Evolutionary conservation across 2,888 invertebrate genomes (phyloP).

Genomic region (Pristionchus exspectatus): DNA sequence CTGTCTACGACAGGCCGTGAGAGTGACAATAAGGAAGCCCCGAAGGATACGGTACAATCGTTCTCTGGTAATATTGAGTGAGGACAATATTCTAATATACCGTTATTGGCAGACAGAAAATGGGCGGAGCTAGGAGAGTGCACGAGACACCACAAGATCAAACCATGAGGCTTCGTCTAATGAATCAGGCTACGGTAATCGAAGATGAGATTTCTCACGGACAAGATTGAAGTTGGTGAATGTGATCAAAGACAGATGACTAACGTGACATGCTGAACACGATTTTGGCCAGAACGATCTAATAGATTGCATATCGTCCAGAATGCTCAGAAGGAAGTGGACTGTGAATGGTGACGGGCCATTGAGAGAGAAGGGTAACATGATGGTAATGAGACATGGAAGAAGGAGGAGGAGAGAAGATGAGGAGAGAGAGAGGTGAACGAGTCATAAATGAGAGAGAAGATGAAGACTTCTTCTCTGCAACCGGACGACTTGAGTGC

Average conservation of each 20-base stretch:
- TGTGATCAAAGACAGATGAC: background rate
- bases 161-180: background rate
- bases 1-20: background rate
- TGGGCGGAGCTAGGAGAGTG: background rate
- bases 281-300: background rate
- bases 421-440: background rate
- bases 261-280: background rate
- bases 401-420: background rate
- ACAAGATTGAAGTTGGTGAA: background rate
- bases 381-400: slow-evolving; percentile 34
- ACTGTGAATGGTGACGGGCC: slow-evolving; percentile 5
- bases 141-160: background rate
- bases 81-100: background rate
- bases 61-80: background rate
- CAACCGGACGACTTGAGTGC: background rate
- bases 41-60: background rate
- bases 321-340: background rate
- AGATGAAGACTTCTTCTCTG: background rate
- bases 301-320: background rate
- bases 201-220: background rate
- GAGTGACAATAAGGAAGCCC: background rate
- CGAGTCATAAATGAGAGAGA: slow-evolving; percentile 12
- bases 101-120: background rate
- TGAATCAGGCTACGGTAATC: background rate
- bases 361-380: slow-evolving; percentile 16